These are phyloP conservation scores for Aspidiotus destructor DNA, from an alignment of 2,888 invertebrate genomes.

Conservation along the genomic window DNA sequence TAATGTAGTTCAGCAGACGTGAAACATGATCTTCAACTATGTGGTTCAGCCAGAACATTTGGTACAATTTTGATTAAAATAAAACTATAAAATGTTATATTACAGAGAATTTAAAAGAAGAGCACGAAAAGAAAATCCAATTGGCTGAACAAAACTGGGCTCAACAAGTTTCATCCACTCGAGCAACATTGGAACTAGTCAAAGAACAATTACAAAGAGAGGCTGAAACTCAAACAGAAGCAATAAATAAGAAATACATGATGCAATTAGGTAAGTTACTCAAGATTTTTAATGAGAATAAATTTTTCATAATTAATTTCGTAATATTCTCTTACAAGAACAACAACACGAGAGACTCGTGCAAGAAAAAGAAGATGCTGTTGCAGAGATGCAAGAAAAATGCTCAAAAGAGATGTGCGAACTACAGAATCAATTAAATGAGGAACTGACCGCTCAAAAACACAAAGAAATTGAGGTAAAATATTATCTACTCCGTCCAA, in stretches of 20 bases:
- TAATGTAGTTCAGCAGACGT: too few species aligned
- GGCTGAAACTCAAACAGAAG: constrained; percentile 44
- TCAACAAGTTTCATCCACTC: constrained; percentile 40
- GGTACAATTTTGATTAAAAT: not conserved
- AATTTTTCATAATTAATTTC: constrained; percentile 1
- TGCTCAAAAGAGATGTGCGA: constrained; percentile 47
- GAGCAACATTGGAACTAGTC: constrained; percentile 44
- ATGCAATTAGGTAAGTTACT: constrained; percentile 50
- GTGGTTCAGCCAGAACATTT: too few species aligned
- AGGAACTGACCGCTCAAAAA: constrained; percentile 29
- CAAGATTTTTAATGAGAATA: not conserved
- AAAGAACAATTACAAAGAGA: constrained; percentile 47
- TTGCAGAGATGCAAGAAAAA: constrained; percentile 52
- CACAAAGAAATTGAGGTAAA: constrained; percentile 28
- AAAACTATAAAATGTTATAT: constrained; percentile 23
- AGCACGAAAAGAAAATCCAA: constrained; percentile 42
- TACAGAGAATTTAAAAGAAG: constrained; percentile 43
- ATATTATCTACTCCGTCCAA: not conserved
- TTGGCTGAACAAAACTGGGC: constrained; percentile 42
- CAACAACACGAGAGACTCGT: constrained; percentile 56
- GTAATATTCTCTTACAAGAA: constrained; percentile 40
- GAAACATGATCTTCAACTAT: too few species aligned
- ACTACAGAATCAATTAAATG: constrained; percentile 44
- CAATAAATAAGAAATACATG: constrained; percentile 50
- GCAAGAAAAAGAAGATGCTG: constrained; percentile 53